phyloP scores from a whole-genome alignment of 1,140 invertebrate genomes.

The Aphis gossypii region DNA sequence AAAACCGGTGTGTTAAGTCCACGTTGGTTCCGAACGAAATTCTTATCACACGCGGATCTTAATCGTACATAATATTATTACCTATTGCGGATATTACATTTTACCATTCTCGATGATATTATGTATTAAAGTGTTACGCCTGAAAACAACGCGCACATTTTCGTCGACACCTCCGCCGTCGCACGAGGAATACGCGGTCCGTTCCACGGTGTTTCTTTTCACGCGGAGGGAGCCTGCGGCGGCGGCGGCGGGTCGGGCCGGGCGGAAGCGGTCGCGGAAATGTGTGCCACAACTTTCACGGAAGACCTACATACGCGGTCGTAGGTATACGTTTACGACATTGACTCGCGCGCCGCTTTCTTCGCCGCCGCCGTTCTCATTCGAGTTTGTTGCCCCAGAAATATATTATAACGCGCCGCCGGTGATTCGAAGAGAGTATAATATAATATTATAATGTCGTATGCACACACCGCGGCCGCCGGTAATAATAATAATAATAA shows the following conservation, averaged over 20 bases:
- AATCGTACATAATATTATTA: neutral
- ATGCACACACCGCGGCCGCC: neutral
- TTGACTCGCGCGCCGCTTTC: conserved; percentile 25
- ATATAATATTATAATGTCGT: neutral
- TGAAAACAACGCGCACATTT: neutral
- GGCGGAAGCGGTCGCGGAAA: conserved; percentile 39
- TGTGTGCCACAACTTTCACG: conserved; percentile 52
- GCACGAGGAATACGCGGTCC: neutral
- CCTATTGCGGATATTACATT: neutral
- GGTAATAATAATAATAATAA: neutral
- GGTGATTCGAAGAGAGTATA: conserved; percentile 15
- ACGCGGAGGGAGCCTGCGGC: neutral
- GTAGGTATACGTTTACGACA: neutral
- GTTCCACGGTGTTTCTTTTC: neutral
- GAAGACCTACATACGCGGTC: conserved; percentile 47
- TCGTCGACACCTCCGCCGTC: neutral
- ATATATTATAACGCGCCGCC: conserved; percentile 32
- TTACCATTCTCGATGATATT: too few species aligned
- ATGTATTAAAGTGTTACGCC: too few species aligned
- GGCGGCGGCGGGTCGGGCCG: neutral
- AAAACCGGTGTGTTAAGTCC: too few species aligned
- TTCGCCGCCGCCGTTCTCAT: conserved; percentile 40
- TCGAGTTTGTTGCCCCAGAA: conserved; percentile 47
- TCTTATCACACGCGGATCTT: neutral
- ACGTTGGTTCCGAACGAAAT: too few species aligned